Evolutionary conservation across 30 jellyfish, hydroid and myxozoan species (phyloP).

Genomic region (Sanderia malayensis): DNA sequence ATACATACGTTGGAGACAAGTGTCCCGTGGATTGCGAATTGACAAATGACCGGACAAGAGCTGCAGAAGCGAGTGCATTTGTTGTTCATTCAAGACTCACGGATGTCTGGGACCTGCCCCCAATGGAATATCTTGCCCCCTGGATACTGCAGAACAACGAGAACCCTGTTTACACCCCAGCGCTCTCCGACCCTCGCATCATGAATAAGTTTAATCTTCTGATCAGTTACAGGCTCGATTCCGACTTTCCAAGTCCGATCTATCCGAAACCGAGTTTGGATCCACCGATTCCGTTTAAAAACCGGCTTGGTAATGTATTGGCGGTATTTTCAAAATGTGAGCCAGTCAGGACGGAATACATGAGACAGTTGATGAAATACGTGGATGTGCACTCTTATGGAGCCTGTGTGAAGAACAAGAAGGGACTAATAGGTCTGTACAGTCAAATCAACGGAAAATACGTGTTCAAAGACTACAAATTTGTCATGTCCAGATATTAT

Average conservation of each 20-base stretch:
- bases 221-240: constrained; percentile 85
- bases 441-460: constrained; percentile 96
- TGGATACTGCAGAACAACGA: constrained; percentile 97
- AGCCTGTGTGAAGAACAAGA: constrained; percentile 89
- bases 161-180: constrained; percentile 99
- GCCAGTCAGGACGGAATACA: constrained; percentile 94
- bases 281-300: constrained; percentile 79
- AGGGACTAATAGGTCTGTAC: constrained; percentile 92
- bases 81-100: constrained; percentile 95
- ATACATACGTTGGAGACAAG: constrained; percentile 89
- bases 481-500: constrained; percentile 89
- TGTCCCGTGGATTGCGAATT: constrained; percentile 95
- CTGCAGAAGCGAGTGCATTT: constrained; percentile 94
- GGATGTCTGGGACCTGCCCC: constrained; percentile 98
- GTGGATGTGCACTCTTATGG: constrained; percentile 96
- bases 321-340: constrained; percentile 98
- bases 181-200: constrained; percentile 80
- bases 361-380: constrained; percentile 95
- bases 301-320: constrained; percentile 87
- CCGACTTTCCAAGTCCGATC: constrained; percentile 98
- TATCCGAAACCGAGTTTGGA: constrained; percentile 92
- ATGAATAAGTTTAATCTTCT: constrained; percentile 92
- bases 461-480: constrained; percentile 92
- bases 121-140: constrained; percentile 89
- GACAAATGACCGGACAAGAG: constrained; percentile 85